These are phyloP conservation scores for Babylonia areolata DNA, from an alignment of 1,140 invertebrate genomes.

Conservation along the genomic window DNA sequence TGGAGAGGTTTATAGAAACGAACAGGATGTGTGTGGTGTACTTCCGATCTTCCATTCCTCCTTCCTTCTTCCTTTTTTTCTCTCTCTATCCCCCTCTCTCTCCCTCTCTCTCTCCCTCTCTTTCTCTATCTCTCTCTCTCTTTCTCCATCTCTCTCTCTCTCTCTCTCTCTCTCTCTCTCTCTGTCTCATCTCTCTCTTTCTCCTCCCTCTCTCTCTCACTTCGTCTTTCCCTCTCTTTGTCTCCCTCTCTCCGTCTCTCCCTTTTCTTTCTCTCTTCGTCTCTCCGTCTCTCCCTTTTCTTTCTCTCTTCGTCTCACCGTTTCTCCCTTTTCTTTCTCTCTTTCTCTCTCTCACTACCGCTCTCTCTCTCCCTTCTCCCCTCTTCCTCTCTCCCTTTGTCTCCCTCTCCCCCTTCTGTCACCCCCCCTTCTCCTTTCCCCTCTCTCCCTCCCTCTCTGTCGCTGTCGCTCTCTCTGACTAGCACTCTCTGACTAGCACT, in stretches of 20 bases:
- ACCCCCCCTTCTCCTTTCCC: no score
- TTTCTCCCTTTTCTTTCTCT: no score
- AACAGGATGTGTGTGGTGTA: no score
- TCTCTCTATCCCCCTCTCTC: not conserved
- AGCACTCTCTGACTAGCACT: not conserved
- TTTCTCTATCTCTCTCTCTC: conserved; percentile 1
- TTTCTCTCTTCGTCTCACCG: not conserved
- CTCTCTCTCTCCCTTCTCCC: not conserved
- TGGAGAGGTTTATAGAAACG: no score
- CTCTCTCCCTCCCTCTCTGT: no score
- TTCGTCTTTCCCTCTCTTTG: not conserved
- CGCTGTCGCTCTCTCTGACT: not conserved
- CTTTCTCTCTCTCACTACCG: not conserved
- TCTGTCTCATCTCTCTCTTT: not conserved
- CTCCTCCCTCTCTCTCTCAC: not conserved
- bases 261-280: not conserved
- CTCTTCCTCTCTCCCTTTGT: not conserved
- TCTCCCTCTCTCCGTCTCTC: not conserved
- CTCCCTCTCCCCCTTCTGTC: not conserved
- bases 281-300: not conserved
- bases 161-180: not conserved
- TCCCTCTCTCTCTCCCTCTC: conserved; percentile 2
- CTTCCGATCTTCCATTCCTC: not conserved
- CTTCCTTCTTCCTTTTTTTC: not conserved
- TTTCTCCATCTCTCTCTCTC: not conserved